Evolutionary conservation across 2,113 vertebrate genomes (phyloP).

Genomic region (Tretioscincus oriximinensis): DNA sequence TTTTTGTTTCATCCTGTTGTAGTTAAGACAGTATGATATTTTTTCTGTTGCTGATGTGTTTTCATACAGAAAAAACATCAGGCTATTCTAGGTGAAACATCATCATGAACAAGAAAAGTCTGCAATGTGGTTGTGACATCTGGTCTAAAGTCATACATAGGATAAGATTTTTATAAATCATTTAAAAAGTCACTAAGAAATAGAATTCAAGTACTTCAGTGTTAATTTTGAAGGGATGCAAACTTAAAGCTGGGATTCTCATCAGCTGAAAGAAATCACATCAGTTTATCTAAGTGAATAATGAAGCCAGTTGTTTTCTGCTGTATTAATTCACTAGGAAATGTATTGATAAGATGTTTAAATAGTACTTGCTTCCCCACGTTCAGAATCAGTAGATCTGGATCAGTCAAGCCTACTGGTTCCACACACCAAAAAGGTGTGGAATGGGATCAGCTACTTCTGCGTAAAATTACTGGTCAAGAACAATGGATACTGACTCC

Average conservation of each 20-base stretch:
- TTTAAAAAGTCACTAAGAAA: slow-evolving; percentile 20
- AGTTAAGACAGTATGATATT: slow-evolving; percentile 42
- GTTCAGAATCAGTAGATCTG: too few species aligned
- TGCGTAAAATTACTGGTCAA: too few species aligned
- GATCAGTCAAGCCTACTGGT: too few species aligned
- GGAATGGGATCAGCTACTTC: too few species aligned
- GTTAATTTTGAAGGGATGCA: background rate
- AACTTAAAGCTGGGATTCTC: background rate
- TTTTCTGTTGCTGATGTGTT: slow-evolving; percentile 29
- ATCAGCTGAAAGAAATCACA: background rate
- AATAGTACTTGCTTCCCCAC: background rate
- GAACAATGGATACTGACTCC: too few species aligned
- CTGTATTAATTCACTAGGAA: slow-evolving; percentile 21
- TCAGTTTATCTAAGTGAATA: background rate
- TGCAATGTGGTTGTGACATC: slow-evolving; percentile 32
- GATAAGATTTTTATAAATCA: background rate
- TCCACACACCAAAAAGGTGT: too few species aligned
- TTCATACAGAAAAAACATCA: slow-evolving; percentile 63
- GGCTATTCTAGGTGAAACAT: slow-evolving; percentile 62
- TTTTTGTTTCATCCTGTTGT: slow-evolving; percentile 16
- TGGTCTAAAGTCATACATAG: slow-evolving; percentile 45
- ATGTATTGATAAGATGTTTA: slow-evolving; percentile 24
- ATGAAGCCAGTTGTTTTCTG: slow-evolving; percentile 4
- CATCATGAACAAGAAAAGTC: slow-evolving; percentile 59
- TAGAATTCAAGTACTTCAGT: background rate